A percentile compares a stretch with the other conserved stretches of the same genome.
These are phyloP conservation scores for Syngnathus rostellatus DNA, from an alignment of 2,797 vertebrate genomes.

Conservation along the genomic window DNA sequence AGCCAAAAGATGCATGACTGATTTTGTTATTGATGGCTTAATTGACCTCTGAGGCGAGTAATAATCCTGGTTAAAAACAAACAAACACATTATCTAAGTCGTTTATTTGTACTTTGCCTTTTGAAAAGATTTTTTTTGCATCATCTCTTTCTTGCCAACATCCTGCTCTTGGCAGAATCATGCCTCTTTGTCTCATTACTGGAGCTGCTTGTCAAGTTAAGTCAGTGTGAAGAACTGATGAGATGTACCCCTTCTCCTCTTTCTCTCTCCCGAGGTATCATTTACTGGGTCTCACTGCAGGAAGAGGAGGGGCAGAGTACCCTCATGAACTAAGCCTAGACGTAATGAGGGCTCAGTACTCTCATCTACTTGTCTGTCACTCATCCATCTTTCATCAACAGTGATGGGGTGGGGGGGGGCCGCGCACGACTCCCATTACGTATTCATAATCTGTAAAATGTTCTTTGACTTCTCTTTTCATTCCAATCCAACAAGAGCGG, in stretches of 20 bases:
- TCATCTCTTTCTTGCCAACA: constrained; percentile 43
- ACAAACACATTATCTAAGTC: no score
- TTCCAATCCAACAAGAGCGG: constrained; percentile 18
- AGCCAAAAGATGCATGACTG: neutral
- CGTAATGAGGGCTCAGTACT: constrained; percentile 55
- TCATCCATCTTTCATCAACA: constrained; percentile 48
- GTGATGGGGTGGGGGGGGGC: constrained; percentile 33
- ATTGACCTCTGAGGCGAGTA: neutral
- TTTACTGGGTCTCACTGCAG: constrained; percentile 35
- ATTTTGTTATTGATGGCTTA: neutral
- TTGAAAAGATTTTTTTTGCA: no score
- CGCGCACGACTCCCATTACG: constrained; percentile 49
- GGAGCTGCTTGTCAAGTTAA: constrained; percentile 54
- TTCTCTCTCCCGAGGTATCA: constrained; percentile 45
- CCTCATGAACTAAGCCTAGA: constrained; percentile 45
- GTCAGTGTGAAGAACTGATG: constrained; percentile 59
- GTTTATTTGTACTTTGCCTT: no score
- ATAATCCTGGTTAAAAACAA: neutral
- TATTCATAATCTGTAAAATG: constrained; percentile 62
- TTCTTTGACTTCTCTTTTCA: constrained; percentile 10
- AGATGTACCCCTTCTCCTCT: constrained; percentile 29
- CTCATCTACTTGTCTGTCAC: constrained; percentile 63
- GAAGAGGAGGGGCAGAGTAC: constrained; percentile 22
- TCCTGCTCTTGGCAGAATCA: constrained; percentile 49
- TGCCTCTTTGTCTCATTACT: constrained; percentile 56